Base-by-base conservation (phyloP, 2,797 vertebrate genomes). In the Silurus aristotelis region DNA sequence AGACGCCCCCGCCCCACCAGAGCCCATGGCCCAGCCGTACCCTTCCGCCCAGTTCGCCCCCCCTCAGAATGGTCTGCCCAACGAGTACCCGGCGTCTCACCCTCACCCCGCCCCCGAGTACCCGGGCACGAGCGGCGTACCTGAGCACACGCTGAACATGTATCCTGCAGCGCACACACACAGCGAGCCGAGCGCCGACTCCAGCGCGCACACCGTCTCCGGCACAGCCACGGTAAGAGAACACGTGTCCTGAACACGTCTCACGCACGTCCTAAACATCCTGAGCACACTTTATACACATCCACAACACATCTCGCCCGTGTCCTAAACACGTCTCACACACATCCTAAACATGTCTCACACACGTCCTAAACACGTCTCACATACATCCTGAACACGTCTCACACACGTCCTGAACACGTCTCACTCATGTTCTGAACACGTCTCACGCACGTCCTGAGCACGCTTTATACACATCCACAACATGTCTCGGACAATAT, bases 11-110 rank as follows among this genome's bases (percentile, higher is more conserved):
- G 96, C 96, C 89, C 95, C 97, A 94, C 97, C 97, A 88, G 97
- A 98, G 93, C 97, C 97, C 87, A 99, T 98, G 97, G 97, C 97
- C 87, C 97, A 99, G 95, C 96, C 97, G 92, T 98, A 97, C 19
- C 95, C 97, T 79, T 97, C 97, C 1, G 96, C 96, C 87, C 97
- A 97, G 95, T 98, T 98, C 19, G 96, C 38, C 96, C 43, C 95
- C 82, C 94, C 97, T 80, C 97, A 98, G 95, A 98, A 97, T 7
- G 94, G 96, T 88, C 96, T 98, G 92, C 97, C 96, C 64, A 94
- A 96, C 88, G 97, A 98, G 89, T 98, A 97, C 93, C 95, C 96
- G 72, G 93, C 97, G 84, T 95, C 97, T 78, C 97, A 98, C 87
- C 94, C 96, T 27, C 96, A 98, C 89, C 95, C 96, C 1, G 96